These are phyloP conservation scores for Entomyzon cyanotis DNA, from an alignment of 2,113 vertebrate genomes.

Conservation along the genomic window DNA sequence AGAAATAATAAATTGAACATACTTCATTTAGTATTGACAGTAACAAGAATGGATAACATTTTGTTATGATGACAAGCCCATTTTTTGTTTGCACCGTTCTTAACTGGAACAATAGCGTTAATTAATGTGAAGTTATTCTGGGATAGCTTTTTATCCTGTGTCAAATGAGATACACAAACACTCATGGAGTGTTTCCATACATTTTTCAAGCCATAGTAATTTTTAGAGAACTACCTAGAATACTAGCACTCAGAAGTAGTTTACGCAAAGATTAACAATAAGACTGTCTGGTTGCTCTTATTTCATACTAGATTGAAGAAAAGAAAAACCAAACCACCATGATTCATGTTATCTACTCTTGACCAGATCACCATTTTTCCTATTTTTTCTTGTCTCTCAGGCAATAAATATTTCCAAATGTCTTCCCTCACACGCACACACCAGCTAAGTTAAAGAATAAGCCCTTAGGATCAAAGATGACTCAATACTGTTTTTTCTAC, in stretches of 20 bases:
- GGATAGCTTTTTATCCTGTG: not conserved
- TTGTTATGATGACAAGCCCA: accelerated
- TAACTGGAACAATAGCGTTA: not conserved
- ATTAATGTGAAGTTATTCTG: not conserved
- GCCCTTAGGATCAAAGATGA: not conserved
- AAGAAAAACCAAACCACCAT: not conserved
- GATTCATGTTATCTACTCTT: not conserved
- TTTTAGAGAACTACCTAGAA: not conserved
- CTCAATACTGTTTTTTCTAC: not conserved
- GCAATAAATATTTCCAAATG: not conserved
- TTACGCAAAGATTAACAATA: not conserved
- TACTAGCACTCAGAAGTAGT: not conserved
- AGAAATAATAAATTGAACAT: not conserved
- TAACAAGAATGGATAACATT: not conserved
- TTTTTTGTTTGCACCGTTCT: not conserved
- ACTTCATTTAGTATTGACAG: not conserved
- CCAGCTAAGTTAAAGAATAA: not conserved
- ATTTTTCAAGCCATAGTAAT: not conserved
- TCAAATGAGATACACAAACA: not conserved
- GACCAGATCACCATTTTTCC: not conserved
- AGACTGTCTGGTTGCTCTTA: not conserved
- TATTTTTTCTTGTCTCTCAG: not conserved
- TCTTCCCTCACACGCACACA: not conserved
- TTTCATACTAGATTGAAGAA: not conserved
- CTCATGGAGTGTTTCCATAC: not conserved